Conservation (phyloP, 2,113 vertebrate species). For the Herpailurus yagouaroundi region DNA sequence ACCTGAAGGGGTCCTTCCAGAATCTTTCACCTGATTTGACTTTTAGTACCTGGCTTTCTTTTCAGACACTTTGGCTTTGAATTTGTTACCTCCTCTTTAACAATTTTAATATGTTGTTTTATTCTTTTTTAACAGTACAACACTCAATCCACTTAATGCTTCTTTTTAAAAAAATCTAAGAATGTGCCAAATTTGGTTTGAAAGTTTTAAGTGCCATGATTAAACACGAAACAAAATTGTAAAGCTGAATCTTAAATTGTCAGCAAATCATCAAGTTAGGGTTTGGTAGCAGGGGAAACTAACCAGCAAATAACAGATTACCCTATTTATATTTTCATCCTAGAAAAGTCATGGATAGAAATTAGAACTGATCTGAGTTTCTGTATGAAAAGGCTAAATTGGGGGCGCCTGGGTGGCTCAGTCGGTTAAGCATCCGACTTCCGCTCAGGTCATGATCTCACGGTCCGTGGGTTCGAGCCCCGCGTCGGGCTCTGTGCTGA, state of each 20-base stretch:
- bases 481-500: too few relatives aligned
- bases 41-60: not conserved
- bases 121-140: not conserved
- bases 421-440: too few relatives aligned
- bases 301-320: not conserved
- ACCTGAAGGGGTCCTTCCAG: not conserved
- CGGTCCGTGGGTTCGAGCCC: too few relatives aligned
- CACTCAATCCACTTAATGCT: not conserved
- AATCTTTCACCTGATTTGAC: not conserved
- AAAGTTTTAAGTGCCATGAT: not conserved
- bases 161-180: not conserved
- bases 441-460: too few relatives aligned
- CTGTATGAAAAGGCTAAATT: not conserved
- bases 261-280: not conserved
- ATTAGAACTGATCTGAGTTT: not conserved
- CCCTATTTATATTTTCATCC: not conserved
- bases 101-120: not conserved
- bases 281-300: not conserved
- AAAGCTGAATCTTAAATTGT: not conserved
- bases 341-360: not conserved
- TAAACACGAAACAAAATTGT: conserved; percentile 16
- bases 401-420: not conserved
- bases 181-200: not conserved
- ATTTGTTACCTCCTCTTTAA: not conserved
- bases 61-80: not conserved